phyloP scores from a whole-genome alignment of 2,797 vertebrate species.

The Bradypus variegatus region DNA sequence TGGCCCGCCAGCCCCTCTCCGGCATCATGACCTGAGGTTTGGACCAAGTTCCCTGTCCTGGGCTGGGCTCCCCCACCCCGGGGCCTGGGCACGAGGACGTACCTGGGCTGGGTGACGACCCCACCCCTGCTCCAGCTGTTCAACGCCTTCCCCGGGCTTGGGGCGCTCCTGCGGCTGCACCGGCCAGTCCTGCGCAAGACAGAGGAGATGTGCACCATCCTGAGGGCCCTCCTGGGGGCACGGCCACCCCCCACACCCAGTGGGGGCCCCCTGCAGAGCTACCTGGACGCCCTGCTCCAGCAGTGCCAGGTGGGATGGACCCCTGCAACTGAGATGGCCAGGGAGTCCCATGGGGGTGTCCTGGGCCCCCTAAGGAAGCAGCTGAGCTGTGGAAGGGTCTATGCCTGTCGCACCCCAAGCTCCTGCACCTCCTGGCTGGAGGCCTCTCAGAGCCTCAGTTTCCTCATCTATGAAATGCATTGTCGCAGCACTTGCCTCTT shows the following conservation, averaged over 20 bases:
- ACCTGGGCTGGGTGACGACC: not conserved
- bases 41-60: too few species aligned
- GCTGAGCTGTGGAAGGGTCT: not conserved
- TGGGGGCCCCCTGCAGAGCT: conserved; percentile 61
- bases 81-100: too few species aligned
- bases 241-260: conserved; percentile 22
- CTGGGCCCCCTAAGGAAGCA: not conserved
- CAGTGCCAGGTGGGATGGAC: conserved; percentile 69
- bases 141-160: conserved; percentile 74
- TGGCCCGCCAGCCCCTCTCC: not conserved
- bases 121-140: conserved; percentile 66
- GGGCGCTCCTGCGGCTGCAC: conserved; percentile 72
- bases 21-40: not conserved
- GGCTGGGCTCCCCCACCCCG: too few species aligned
- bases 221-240: conserved; percentile 64
- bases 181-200: conserved; percentile 72
- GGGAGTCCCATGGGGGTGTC: not conserved
- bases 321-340: too few species aligned
- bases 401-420: fast-evolving
- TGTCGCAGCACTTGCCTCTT: fast-evolving
- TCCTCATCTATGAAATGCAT: not conserved
- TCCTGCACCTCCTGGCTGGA: not conserved
- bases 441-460: not conserved
- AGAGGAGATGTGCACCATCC: conserved; percentile 67
- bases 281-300: conserved; percentile 71